A percentile compares a stretch with the other conserved stretches of the same genome.
Conservation (phyloP, 2,113 vertebrate genomes). For the Meleagris gallopavo region DNA sequence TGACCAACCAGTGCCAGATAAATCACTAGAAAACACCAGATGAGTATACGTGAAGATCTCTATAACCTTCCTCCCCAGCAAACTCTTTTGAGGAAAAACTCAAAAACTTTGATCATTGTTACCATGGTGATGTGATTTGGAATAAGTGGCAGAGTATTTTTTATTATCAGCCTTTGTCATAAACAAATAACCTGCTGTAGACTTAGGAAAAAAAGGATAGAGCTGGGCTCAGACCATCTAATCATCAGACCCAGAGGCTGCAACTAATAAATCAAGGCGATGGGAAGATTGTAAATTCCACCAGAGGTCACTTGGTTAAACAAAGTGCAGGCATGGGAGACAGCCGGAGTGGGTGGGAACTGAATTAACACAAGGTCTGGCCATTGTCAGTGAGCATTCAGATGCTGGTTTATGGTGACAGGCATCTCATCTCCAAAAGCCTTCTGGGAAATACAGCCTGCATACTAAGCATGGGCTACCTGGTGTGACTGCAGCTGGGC, state of each 20-base stretch:
- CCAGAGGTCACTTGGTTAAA: constrained; percentile 55
- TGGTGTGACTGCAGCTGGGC: background rate
- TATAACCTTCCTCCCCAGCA: background rate
- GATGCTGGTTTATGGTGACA: background rate
- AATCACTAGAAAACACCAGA: constrained; percentile 12
- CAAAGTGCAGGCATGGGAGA: background rate
- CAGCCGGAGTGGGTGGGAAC: background rate
- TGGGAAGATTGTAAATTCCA: constrained; percentile 5
- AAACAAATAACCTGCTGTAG: constrained; percentile 50
- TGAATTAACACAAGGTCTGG: constrained; percentile 13
- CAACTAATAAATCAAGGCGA: constrained; percentile 36
- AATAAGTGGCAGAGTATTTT: constrained; percentile 2
- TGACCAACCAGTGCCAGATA: background rate
- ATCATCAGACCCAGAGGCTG: constrained; percentile 10
- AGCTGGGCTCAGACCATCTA: background rate
- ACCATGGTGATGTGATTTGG: constrained; percentile 34
- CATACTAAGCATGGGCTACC: background rate
- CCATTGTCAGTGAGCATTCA: background rate
- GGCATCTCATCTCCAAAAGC: background rate
- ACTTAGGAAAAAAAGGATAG: background rate
- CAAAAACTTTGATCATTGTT: constrained; percentile 35
- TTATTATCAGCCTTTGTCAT: constrained; percentile 43
- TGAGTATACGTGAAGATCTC: background rate
- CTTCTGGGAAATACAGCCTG: background rate
- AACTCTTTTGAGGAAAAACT: constrained; percentile 47